Evolutionary conservation across 2,797 vertebrate species (phyloP).

Genomic region (Lepidocolaptes lacrymiger): DNA sequence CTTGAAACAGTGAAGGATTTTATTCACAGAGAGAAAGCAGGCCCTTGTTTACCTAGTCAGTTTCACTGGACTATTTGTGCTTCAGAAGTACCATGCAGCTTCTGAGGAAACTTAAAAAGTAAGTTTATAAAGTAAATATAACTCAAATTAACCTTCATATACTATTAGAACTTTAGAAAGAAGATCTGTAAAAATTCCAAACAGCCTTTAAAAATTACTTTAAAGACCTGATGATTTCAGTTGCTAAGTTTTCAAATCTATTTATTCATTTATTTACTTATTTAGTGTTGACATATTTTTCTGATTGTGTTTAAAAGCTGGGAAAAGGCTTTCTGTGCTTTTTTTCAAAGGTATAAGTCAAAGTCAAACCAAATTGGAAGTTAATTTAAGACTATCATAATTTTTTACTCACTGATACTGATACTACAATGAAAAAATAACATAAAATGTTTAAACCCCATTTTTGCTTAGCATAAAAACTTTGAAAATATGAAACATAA

Average conservation of each 20-base stretch:
- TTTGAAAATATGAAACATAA: background rate
- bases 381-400: background rate
- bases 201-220: background rate
- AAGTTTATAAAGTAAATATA: background rate
- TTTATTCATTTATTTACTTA: background rate
- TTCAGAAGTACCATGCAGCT: background rate
- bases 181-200: background rate
- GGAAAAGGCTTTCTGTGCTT: background rate
- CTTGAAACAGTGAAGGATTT: slow-evolving; percentile 25
- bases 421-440: background rate
- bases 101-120: background rate
- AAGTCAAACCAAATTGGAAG: background rate
- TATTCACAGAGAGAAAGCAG: slow-evolving; percentile 19
- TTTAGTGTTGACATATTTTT: background rate
- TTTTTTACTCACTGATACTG: background rate
- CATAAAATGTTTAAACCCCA: background rate
- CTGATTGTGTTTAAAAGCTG: background rate
- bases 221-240: background rate
- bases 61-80: background rate
- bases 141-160: background rate
- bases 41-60: background rate
- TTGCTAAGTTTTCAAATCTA: background rate
- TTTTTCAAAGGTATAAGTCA: background rate
- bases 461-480: background rate
- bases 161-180: background rate